Base-by-base conservation (phyloP, 2,888 invertebrate species). In the Tetropium fuscum region DNA sequence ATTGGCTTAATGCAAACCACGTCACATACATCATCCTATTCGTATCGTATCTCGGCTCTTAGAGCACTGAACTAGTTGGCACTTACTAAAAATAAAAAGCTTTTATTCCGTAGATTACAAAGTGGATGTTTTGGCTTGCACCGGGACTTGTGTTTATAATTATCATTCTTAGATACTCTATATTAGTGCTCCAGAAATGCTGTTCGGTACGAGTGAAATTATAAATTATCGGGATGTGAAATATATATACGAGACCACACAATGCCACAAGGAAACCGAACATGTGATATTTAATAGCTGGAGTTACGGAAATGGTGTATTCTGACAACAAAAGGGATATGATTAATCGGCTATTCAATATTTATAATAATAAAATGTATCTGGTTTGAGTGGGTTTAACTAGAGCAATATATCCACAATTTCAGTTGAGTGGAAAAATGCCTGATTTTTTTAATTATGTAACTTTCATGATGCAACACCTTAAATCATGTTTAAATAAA, bases 61-160 rank as follows among this genome's bases (percentile, higher is more conserved):
- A 48, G 25, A 19, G 38, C 48, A 36, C 25, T 38, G 36, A 36
- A 36, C 22, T 11, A 20, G 20, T 22, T 45, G 8, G 16, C 5
- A n/a, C 22, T 10, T 2, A n/a, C 22, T 51, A 51, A 51, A 51
- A 49, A 49, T 49, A 49, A 51, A 27, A 40, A n/a, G 27, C 22
- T 40, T 25, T 49, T 22, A 25, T 36, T 48, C 27, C 16, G 10
- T 27, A 20, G 51, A 51, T 49, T 40, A 49, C 7, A 27, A 27
- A 34, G 13, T 27, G 15, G 40, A 27, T 30, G 51, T 8, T 34
- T n/a, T 6, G 48, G 34, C 2, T 20, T 36, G 34, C 34, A 32
- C 34, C 20, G 32, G 5, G 34, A 41, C 20, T 13, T n/a, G 16
- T 15, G 44, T 44, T 44, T 27, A 16, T 15, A 27, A 41, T 44